Percentiles rank a stretch among this genome's conserved stretches.
These are phyloP conservation scores for Smittia aterrima DNA, from an alignment of 2,888 invertebrate species.

Conservation along the genomic window DNA sequence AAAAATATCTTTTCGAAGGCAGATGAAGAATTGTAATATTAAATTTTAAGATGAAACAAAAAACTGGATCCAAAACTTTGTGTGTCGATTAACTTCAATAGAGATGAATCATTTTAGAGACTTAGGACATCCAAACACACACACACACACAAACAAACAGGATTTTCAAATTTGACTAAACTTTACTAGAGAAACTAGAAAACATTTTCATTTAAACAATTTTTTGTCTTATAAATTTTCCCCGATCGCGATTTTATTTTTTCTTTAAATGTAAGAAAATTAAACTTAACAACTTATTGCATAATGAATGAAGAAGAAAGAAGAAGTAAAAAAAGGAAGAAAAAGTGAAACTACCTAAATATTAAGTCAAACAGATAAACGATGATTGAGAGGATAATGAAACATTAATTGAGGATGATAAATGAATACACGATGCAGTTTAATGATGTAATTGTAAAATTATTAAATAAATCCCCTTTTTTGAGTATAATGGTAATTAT, in stretches of 20 bases:
- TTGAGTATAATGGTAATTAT: slow-evolving; percentile 24
- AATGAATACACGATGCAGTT: slow-evolving; percentile 24
- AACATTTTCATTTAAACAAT: neutral
- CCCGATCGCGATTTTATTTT: neutral
- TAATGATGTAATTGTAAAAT: slow-evolving; percentile 22
- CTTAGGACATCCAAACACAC: neutral
- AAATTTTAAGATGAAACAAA: slow-evolving; percentile 7
- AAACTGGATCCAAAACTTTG: neutral
- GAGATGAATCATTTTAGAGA: slow-evolving; percentile 8
- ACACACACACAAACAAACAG: neutral
- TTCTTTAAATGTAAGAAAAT: slow-evolving; percentile 15
- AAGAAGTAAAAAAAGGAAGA: neutral
- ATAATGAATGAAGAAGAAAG: too few species aligned
- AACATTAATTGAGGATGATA: neutral
- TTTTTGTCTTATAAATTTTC: neutral
- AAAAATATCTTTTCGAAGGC: neutral
- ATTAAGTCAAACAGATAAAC: slow-evolving; percentile 9
- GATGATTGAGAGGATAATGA: neutral
- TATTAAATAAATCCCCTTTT: neutral
- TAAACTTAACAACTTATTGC: slow-evolving; percentile 18
- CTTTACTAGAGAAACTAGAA: neutral
- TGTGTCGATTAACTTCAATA: slow-evolving; percentile 19
- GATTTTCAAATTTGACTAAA: neutral
- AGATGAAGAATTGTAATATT: slow-evolving; percentile 8
- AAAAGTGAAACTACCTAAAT: slow-evolving; percentile 18